Evolutionary conservation across 2,888 invertebrate genomes (phyloP), one percentile per base, ranked within the genome.

Genomic region (Apodemia zela): DNA sequence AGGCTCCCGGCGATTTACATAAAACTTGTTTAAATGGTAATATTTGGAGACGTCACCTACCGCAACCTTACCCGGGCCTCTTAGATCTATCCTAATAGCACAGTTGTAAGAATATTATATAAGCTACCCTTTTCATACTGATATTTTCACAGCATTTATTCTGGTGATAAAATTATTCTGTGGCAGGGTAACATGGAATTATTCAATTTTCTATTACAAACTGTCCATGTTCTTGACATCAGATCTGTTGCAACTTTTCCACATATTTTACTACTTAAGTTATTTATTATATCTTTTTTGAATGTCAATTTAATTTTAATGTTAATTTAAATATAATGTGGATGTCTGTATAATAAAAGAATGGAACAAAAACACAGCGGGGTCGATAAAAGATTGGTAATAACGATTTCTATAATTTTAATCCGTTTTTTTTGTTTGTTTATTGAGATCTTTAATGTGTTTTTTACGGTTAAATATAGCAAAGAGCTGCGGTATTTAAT

Each of bases 21-120:
- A 90, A 90, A 90, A 90, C 89, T 89, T 90, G 90, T 90, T 89
- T 90, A 90, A 90, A 90, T 90, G 90, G 88, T 90, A 90, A 90
- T 90, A 90, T 90, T 90, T 88, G 87, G 81, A 84, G 86, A 87
- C 82, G 87, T 89, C 89, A 87, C 84, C 84, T 78, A 79, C 82
- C 83, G 76, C 82, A 81, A 79, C 80, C 80, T 77, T 78, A 75
- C 76, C 77, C 73, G 74, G 74, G 75, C 75, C 74, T 78, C 79
- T 79, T 71, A 79, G 81, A 82, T 84, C 84, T 80, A 77, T 80
- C 79, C 72, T 72, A 73, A 72, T 72, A 71, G 70, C 71, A 75
- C 70, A 71, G 70, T 71, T 66, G 68, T 66, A 54, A 54, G 25
- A 54, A 54, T 54, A 54, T 54, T 54, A 25, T 54, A 54, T 21